Conservation (phyloP, 2,113 vertebrate genomes). For the Barnardius zonarius region DNA sequence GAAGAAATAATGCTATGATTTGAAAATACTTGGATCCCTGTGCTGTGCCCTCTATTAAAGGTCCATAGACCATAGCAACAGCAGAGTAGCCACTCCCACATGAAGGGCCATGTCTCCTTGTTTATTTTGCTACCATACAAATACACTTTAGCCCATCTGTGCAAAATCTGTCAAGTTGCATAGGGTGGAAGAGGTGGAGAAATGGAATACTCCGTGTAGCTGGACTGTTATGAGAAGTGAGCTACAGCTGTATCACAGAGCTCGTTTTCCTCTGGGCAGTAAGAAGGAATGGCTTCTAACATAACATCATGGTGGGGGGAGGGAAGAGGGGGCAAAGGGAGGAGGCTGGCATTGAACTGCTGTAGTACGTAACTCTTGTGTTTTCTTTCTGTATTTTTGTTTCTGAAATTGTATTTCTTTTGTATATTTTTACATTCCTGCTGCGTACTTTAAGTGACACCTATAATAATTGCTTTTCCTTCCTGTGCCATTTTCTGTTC, state of each 20-base stretch:
- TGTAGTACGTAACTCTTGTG: neutral
- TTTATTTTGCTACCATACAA: neutral
- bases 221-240: neutral
- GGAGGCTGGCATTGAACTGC: neutral
- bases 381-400: neutral
- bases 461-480: neutral
- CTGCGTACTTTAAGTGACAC: neutral
- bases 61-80: neutral
- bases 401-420: neutral
- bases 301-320: neutral
- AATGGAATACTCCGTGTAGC: neutral
- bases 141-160: neutral
- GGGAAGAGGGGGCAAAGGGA: neutral
- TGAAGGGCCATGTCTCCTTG: neutral
- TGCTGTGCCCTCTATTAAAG: neutral
- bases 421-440: neutral
- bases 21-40: neutral
- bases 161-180: neutral
- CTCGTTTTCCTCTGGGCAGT: neutral
- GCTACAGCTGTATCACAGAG: slow-evolving; percentile 12
- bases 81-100: neutral
- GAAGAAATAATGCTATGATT: neutral
- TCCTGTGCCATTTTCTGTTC: neutral
- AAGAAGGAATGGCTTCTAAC: slow-evolving; percentile 3
- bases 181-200: neutral